Base-by-base conservation (phyloP, 2,888 invertebrate genomes). In the Sphaeridia pumilis region DNA sequence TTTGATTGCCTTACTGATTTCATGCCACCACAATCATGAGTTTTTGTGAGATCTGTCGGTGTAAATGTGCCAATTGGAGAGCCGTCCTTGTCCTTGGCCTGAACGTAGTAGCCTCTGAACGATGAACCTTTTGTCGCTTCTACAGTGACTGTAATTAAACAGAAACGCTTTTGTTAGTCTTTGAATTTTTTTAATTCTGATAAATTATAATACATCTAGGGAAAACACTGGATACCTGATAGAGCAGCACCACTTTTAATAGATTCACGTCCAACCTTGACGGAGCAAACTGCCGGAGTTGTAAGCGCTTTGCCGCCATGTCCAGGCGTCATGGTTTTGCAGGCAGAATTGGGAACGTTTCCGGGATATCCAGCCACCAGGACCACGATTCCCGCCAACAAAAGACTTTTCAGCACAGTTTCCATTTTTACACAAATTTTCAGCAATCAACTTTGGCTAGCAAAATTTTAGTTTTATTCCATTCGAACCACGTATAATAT, bases 31-130 rank as follows among this genome's bases (percentile, higher is more conserved):
- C 60, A 60, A 36, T 56, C 58, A 31, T 60, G 60, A 4, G 55
- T 55, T 41, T 58, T 58, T 2, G 57, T 55, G 14, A 55, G 21
- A 3, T 55, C 57, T 41, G 57, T 60, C 1, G 56, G 24, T 21
- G 53, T 57, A 35, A 60, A 60, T 49, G 55, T 55, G 20, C 60
- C 60, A 20, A 60, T 56, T 2, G 60, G 60, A n/a, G 49, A 35
- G 10, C 47, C 44, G 21, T 54, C 53, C 4, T 27, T 28, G 28
- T 58, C 55, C 28, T 58, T 42, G 2, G 57, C 60, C 47, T 60
- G 60, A 1, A 60, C 42, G 41, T 60, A 60, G 34, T 56, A 60
- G 1, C 60, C 60, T 42, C 53, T 46, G 27, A 60, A 58, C 4
- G 7, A 10, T 21, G 49, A 58, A n/a, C 36, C 36, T 24, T 51